Evolutionary conservation across 2,888 invertebrate genomes (phyloP).

Genomic region (Morinoia aosen): DNA sequence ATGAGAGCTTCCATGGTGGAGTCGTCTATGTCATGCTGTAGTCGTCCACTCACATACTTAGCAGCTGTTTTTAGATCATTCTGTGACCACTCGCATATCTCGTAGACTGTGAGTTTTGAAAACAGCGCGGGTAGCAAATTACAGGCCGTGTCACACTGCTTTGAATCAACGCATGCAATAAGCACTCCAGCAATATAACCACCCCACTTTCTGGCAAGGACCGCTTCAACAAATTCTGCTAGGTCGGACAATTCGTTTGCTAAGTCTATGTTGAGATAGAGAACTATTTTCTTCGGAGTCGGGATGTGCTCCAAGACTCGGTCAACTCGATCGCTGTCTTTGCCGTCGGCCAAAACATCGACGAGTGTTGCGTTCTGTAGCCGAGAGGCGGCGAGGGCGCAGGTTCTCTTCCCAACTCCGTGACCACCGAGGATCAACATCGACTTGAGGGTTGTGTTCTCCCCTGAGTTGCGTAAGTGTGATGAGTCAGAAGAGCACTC

Average conservation of each 20-base stretch:
- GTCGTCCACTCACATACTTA: not conserved
- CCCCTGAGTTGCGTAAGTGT: not conserved
- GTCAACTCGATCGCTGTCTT: not conserved
- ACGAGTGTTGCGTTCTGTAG: not conserved
- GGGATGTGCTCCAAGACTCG: not conserved
- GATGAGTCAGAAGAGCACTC: not conserved
- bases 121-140: constrained; percentile 13
- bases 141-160: not conserved
- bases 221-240: not conserved
- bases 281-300: not conserved
- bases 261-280: not conserved
- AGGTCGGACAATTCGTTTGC: not conserved
- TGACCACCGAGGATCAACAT: not conserved
- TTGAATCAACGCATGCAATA: not conserved
- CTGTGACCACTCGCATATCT: not conserved
- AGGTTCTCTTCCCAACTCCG: constrained; percentile 11
- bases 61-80: not conserved
- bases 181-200: not conserved
- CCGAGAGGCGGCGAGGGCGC: not conserved
- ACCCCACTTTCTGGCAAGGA: not conserved
- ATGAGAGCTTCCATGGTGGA: too few species aligned
- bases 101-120: not conserved
- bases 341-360: constrained; percentile 13
- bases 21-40: not conserved
- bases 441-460: not conserved